Percentiles rank a stretch among this genome's conserved stretches.
These are phyloP conservation scores for Etheostoma spectabile DNA, from an alignment of 2,113 vertebrate species.

Conservation along the genomic window DNA sequence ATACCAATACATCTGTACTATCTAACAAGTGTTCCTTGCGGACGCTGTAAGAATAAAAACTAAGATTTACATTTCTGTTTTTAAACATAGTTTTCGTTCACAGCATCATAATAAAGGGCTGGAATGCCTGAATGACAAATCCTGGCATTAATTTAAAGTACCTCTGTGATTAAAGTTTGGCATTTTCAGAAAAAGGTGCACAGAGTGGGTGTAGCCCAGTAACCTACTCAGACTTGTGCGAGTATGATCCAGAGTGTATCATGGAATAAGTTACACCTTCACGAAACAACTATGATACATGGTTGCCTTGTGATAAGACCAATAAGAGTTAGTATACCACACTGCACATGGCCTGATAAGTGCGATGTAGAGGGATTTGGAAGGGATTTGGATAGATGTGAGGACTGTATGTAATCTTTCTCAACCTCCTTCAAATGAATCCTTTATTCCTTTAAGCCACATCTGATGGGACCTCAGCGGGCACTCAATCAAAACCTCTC, in stretches of 20 bases:
- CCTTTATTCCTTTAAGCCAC: constrained; percentile 84
- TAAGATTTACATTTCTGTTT: background rate
- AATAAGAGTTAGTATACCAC: constrained; percentile 73
- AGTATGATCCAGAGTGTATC: constrained; percentile 51
- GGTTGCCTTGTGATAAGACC: constrained; percentile 74
- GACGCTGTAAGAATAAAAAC: constrained; percentile 18
- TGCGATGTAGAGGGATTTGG: constrained; percentile 85
- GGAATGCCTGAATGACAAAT: constrained; percentile 13
- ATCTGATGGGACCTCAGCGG: constrained; percentile 80
- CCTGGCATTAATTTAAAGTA: constrained; percentile 38
- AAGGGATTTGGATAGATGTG: constrained; percentile 84
- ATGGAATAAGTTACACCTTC: constrained; percentile 65
- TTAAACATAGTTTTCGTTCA: constrained; percentile 1
- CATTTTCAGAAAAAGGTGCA: constrained; percentile 41
- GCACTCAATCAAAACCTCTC: constrained; percentile 80
- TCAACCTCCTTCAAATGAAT: constrained; percentile 82
- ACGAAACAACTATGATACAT: constrained; percentile 66
- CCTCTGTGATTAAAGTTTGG: constrained; percentile 37
- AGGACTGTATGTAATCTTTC: constrained; percentile 84
- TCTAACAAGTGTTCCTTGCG: constrained; percentile 17
- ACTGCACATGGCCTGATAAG: constrained; percentile 81
- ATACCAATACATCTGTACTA: constrained; percentile 25
- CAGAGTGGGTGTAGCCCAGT: constrained; percentile 18
- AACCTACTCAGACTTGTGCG: constrained; percentile 25
- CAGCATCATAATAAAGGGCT: constrained; percentile 4